Conservation (phyloP, 2,888 invertebrate species). For the Tetanocera ferruginea region DNA sequence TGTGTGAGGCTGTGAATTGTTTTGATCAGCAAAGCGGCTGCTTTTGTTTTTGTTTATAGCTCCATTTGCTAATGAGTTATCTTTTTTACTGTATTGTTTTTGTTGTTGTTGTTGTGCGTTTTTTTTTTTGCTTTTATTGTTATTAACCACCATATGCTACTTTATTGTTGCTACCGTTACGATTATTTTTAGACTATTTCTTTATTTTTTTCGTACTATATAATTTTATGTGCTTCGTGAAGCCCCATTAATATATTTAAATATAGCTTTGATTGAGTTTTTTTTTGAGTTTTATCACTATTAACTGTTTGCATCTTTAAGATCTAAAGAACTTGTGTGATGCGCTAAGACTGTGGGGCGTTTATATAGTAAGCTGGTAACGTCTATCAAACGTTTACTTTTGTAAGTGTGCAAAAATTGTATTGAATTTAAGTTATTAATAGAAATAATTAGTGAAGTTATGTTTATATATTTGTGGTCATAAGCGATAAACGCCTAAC, state of each 20-base stretch:
- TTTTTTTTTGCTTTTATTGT: no score
- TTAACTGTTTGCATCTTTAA: neutral
- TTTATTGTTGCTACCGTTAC: neutral
- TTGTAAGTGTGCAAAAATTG: no score
- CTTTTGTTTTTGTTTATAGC: conserved; percentile 16
- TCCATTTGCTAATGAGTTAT: neutral
- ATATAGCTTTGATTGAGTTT: neutral
- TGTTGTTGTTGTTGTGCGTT: no score
- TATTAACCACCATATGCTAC: no score
- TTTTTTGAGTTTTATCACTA: neutral
- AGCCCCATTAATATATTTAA: neutral
- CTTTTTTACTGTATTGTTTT: neutral
- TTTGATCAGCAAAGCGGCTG: conserved; percentile 9
- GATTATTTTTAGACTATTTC: neutral
- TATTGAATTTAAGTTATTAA: no score
- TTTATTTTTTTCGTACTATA: neutral
- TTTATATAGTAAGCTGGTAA: no score
- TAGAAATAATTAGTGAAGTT: no score
- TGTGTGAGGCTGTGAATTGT: conserved; percentile 32
- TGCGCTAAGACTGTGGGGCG: no score
- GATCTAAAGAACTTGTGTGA: no score
- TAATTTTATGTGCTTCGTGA: neutral
- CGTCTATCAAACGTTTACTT: no score
- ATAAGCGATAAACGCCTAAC: no score
- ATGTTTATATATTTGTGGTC: no score